Conservation (phyloP, 2,797 vertebrate genomes). For the Spatula clypeata region DNA sequence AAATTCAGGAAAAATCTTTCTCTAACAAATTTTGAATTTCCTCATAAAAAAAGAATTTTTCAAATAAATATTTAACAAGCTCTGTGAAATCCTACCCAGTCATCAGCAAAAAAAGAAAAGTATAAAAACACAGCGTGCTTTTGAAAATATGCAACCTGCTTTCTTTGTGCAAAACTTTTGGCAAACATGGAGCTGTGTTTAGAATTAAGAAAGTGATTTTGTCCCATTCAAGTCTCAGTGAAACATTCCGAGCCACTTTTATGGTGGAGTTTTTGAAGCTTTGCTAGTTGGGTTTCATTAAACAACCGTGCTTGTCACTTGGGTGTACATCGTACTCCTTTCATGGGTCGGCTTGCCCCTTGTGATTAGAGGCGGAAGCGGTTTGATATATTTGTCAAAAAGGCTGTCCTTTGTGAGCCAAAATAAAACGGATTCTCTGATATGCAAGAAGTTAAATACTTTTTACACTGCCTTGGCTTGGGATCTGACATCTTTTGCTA, state of each 20-base stretch:
- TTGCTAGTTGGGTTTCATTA: slow-evolving; percentile 51
- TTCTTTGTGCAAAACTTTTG: slow-evolving; percentile 18
- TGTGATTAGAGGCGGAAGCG: slow-evolving; percentile 43
- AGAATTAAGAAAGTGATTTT: slow-evolving; percentile 28
- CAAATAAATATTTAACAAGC: neutral
- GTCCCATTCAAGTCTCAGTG: slow-evolving; percentile 17
- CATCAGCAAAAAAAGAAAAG: neutral
- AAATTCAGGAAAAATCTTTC: neutral
- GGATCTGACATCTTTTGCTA: slow-evolving; percentile 33
- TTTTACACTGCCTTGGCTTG: slow-evolving; percentile 15
- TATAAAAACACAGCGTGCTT: neutral
- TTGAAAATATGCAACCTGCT: neutral
- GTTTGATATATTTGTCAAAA: slow-evolving; percentile 63
- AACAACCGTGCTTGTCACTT: neutral
- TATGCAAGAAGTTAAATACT: slow-evolving; percentile 52
- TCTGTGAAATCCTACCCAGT: slow-evolving; percentile 11
- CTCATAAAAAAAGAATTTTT: neutral
- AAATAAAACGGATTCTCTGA: slow-evolving; percentile 19
- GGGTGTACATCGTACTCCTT: slow-evolving; percentile 5
- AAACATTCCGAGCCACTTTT: slow-evolving; percentile 23
- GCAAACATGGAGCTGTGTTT: slow-evolving; percentile 11
- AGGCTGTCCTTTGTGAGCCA: slow-evolving; percentile 43
- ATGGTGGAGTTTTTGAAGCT: slow-evolving; percentile 37
- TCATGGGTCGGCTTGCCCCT: slow-evolving; percentile 30
- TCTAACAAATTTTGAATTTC: slow-evolving; percentile 1